A percentile compares a stretch with the other conserved stretches of the same genome.
Conservation (phyloP, 2,113 vertebrate species). For the Hypomesus transpacificus region DNA sequence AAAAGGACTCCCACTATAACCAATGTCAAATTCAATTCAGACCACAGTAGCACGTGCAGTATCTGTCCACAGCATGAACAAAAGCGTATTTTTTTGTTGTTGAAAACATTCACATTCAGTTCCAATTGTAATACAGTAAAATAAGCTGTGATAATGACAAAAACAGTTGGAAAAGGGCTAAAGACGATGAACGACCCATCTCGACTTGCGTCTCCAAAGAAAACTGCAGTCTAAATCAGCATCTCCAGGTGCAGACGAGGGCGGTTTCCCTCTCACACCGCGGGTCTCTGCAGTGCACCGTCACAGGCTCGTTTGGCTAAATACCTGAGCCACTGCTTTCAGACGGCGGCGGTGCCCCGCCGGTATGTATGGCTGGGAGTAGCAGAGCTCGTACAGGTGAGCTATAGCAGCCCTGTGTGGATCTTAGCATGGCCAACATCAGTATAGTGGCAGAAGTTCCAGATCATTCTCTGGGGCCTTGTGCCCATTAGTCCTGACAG, state of each 20-base stretch:
- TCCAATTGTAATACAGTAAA: conserved; percentile 33
- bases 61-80: conserved; percentile 19
- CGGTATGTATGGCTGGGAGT: conserved; percentile 44
- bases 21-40: conserved; percentile 24
- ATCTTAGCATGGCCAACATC: conserved; percentile 36
- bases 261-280: conserved; percentile 44
- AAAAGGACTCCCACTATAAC: no score
- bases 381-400: conserved; percentile 37
- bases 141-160: conserved; percentile 13
- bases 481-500: conserved; percentile 1
- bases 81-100: conserved; percentile 12
- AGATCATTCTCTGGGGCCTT: conserved; percentile 11
- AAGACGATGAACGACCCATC: conserved; percentile 4
- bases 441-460: conserved; percentile 38
- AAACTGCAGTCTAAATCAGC: conserved; percentile 32
- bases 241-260: conserved; percentile 29
- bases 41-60: conserved; percentile 30
- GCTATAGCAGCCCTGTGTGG: conserved; percentile 36
- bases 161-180: conserved; percentile 7
- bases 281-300: conserved; percentile 29
- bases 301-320: conserved; percentile 54
- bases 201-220: neutral
- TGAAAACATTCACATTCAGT: conserved; percentile 31
- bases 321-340: conserved; percentile 69
- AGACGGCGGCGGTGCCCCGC: conserved; percentile 53